These are phyloP conservation scores for Platycheirus rosarum DNA, from an alignment of 2,888 invertebrate genomes.

Conservation along the genomic window DNA sequence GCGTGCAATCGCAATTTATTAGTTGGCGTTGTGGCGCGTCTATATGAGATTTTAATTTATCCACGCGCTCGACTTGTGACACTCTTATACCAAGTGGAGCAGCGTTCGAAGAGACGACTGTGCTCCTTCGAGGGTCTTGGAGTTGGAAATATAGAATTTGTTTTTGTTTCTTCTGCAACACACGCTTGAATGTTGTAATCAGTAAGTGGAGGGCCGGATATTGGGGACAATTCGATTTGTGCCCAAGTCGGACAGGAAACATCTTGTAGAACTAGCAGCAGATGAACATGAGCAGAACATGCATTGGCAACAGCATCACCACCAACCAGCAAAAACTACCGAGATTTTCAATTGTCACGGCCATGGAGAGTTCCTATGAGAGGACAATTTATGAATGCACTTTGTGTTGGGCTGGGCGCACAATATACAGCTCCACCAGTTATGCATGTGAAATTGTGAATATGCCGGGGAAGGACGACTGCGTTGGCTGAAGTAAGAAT, in stretches of 20 bases:
- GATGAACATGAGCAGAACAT: constrained; percentile 72
- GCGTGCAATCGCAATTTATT: constrained; percentile 74
- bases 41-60: constrained; percentile 75
- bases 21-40: constrained; percentile 67
- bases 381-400: constrained; percentile 73
- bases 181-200: constrained; percentile 71
- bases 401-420: constrained; percentile 54
- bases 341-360: constrained; percentile 64
- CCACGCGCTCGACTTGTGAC: constrained; percentile 68
- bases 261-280: constrained; percentile 81
- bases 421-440: neutral
- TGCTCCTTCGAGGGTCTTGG: constrained; percentile 17
- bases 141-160: too few relatives aligned
- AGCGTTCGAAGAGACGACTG: constrained; percentile 30
- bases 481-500: constrained; percentile 40
- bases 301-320: constrained; percentile 54
- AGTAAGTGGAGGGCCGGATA: constrained; percentile 77
- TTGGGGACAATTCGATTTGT: constrained; percentile 82
- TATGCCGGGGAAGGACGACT: neutral
- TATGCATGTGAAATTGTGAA: neutral
- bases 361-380: constrained; percentile 27
- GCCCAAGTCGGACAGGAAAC: constrained; percentile 80
- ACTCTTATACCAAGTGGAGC: constrained; percentile 59
- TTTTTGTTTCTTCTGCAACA: constrained; percentile 25
- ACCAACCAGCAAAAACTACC: constrained; percentile 25